These are phyloP conservation scores for Chorisops tibialis DNA, from an alignment of 2,888 invertebrate genomes.

Conservation along the genomic window DNA sequence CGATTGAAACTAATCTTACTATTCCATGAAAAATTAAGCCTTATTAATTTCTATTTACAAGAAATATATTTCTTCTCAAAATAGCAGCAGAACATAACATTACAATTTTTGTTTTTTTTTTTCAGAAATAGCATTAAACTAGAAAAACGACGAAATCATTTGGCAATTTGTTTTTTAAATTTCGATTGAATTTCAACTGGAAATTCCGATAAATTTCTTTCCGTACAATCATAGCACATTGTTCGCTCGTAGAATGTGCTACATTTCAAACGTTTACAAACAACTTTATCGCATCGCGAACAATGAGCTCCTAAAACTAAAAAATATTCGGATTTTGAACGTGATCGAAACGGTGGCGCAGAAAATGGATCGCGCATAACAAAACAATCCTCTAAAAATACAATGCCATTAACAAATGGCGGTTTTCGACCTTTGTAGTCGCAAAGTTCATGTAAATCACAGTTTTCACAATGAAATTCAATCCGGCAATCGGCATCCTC, in stretches of 20 bases:
- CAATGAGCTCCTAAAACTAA: slow-evolving; percentile 73
- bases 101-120: too few relatives aligned
- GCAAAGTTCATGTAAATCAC: slow-evolving; percentile 65
- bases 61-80: too few relatives aligned
- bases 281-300: slow-evolving; percentile 61
- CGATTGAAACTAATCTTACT: too few relatives aligned
- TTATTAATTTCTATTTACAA: too few relatives aligned
- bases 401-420: slow-evolving; percentile 64
- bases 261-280: slow-evolving; percentile 72
- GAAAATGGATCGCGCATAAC: slow-evolving; percentile 83
- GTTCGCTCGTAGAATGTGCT: slow-evolving; percentile 75
- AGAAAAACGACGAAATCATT: too few relatives aligned
- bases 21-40: too few relatives aligned
- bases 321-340: slow-evolving; percentile 69
- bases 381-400: slow-evolving; percentile 70
- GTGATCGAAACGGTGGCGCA: slow-evolving; percentile 53
- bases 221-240: slow-evolving; percentile 71
- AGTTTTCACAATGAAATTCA: slow-evolving; percentile 59
- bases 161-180: slow-evolving; percentile 51
- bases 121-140: too few relatives aligned
- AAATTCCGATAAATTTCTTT: slow-evolving; percentile 58
- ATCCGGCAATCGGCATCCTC: slow-evolving; percentile 46
- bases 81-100: too few relatives aligned
- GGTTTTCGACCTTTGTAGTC: slow-evolving; percentile 75
- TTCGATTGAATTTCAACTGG: slow-evolving; percentile 67